Conservation (phyloP, 2,888 invertebrate genomes). For the Phasia obesa region DNA sequence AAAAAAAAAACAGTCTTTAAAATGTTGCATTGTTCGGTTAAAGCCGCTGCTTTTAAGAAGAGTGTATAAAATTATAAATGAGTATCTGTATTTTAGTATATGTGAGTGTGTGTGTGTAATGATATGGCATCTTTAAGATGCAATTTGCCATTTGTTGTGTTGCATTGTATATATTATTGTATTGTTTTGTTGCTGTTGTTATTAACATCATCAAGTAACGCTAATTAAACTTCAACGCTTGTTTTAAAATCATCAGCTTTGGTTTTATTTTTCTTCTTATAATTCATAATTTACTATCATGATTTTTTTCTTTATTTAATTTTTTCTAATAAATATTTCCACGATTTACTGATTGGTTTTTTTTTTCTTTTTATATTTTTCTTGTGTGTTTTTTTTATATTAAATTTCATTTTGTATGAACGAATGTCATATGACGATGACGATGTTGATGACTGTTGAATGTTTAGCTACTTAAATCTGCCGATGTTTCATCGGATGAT, state of each 20-base stretch:
- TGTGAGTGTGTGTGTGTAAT: constrained; percentile 41
- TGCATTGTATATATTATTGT: constrained; percentile 21
- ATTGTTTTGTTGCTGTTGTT: constrained; percentile 8
- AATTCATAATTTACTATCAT: constrained; percentile 21
- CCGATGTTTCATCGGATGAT: constrained; percentile 86
- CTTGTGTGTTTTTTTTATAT: constrained; percentile 50
- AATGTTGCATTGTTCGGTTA: constrained; percentile 28
- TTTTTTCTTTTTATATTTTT: constrained; percentile 15
- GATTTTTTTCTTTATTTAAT: constrained; percentile 9
- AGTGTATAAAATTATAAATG: constrained; percentile 1
- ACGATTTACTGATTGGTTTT: constrained; percentile 67
- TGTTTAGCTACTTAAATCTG: constrained; percentile 81
- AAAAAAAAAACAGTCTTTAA: constrained; percentile 34
- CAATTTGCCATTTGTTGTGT: constrained; percentile 77
- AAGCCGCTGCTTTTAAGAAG: constrained; percentile 7
- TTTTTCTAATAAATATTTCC: constrained; percentile 63
- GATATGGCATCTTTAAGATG: constrained; percentile 73
- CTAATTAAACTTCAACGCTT: constrained; percentile 78
- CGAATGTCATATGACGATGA: constrained; percentile 12
- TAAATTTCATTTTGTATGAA: constrained; percentile 54
- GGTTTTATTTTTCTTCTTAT: constrained; percentile 52
- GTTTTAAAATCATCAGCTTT: constrained; percentile 62
- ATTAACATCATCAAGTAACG: constrained; percentile 76
- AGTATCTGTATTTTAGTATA: constrained; percentile 2
- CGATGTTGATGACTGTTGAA: constrained; percentile 43